Percentiles rank a stretch among this genome's conserved stretches.
These are phyloP conservation scores for Andrena minutula DNA, from an alignment of 2,888 invertebrate species.

Conservation along the genomic window DNA sequence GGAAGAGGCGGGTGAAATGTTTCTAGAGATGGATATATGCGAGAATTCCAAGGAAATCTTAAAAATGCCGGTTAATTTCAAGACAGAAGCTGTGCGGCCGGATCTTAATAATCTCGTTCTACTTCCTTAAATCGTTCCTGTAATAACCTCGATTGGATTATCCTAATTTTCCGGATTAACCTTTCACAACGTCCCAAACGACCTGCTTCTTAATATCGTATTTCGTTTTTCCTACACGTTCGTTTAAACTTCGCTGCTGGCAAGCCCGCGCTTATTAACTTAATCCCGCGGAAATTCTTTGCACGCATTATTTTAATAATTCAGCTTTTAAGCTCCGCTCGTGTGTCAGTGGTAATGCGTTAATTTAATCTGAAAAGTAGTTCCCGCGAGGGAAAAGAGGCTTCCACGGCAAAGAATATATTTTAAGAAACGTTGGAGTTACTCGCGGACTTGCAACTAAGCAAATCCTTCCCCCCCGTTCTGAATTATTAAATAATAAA, in stretches of 20 bases:
- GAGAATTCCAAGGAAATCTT: neutral
- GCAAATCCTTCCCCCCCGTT: neutral
- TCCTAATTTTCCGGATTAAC: constrained; percentile 30
- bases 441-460: neutral
- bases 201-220: constrained; percentile 9
- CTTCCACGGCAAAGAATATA: neutral
- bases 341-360: constrained; percentile 5
- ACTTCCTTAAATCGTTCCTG: constrained; percentile 3
- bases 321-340: constrained; percentile 23
- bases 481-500: too few species aligned
- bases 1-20: neutral
- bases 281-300: constrained; percentile 4
- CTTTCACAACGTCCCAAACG: neutral
- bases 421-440: too few species aligned
- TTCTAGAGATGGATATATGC: neutral
- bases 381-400: neutral
- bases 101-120: constrained; percentile 10
- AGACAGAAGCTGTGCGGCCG: neutral
- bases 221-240: constrained; percentile 18
- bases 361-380: constrained; percentile 21
- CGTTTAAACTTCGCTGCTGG: constrained; percentile 4
- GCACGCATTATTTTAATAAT: constrained; percentile 28
- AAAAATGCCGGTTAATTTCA: constrained; percentile 32
- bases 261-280: constrained; percentile 13
- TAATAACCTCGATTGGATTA: constrained; percentile 34